phyloP scores from a whole-genome alignment of 2,888 invertebrate species.

The Ophioninae sp. region DNA sequence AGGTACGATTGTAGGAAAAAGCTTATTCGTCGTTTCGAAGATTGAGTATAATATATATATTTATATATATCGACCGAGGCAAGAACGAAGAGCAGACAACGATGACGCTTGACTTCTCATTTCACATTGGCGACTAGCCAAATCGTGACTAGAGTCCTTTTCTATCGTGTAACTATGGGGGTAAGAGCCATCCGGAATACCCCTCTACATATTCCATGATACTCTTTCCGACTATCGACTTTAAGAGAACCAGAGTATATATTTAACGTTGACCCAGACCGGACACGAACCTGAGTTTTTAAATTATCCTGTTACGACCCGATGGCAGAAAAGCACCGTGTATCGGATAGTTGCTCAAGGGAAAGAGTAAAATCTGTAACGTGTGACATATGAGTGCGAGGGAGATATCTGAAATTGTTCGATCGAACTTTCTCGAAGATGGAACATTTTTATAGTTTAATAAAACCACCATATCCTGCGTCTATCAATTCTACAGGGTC shows the following conservation, averaged over 20 bases:
- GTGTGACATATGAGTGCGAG: no score
- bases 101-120: slow-evolving; percentile 64
- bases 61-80: slow-evolving; percentile 30
- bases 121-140: slow-evolving; percentile 62
- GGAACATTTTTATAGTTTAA: no score
- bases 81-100: slow-evolving; percentile 40
- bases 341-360: no score
- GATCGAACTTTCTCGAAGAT: no score
- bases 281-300: slow-evolving; percentile 31
- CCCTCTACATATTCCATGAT: slow-evolving; percentile 23
- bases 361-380: no score
- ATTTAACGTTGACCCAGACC: slow-evolving; percentile 36
- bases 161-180: slow-evolving; percentile 35
- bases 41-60: slow-evolving; percentile 21
- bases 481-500: no score
- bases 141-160: slow-evolving; percentile 44
- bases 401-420: no score
- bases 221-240: slow-evolving; percentile 41
- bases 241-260: slow-evolving; percentile 32
- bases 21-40: slow-evolving; percentile 21
- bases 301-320: slow-evolving; percentile 22
- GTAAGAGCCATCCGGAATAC: neutral
- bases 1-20: slow-evolving; percentile 40
- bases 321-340: no score
- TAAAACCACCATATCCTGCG: no score